Percentiles rank a stretch among this genome's conserved stretches.
phyloP scores from a whole-genome alignment of 2,113 vertebrate genomes.

The Muntiacus reevesi region DNA sequence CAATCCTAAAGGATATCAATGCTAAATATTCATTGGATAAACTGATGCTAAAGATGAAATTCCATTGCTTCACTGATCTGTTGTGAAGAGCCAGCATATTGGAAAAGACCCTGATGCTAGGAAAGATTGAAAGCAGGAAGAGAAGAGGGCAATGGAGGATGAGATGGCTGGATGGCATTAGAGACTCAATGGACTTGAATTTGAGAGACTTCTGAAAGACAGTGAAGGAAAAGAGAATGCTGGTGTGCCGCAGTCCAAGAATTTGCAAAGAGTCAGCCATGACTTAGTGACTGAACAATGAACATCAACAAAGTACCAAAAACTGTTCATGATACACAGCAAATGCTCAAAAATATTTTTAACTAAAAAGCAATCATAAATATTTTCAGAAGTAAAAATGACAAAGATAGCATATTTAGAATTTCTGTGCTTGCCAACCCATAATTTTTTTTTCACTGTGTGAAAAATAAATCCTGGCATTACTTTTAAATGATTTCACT shows the following conservation, averaged over 20 bases:
- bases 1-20: background rate
- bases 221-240: background rate
- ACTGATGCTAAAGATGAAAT: background rate
- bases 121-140: background rate
- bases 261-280: background rate
- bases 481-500: background rate
- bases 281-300: background rate
- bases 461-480: background rate
- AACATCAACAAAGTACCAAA: background rate
- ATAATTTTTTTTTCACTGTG: background rate
- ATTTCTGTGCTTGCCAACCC: background rate
- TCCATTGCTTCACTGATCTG: background rate
- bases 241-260: rapidly evolving
- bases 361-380: background rate
- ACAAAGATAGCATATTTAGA: background rate
- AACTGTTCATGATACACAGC: background rate
- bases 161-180: background rate
- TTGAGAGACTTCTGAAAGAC: background rate
- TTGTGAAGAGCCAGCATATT: background rate
- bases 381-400: background rate
- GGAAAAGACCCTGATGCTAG: background rate
- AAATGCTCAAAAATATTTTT: background rate
- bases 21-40: background rate
- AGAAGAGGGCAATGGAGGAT: background rate
- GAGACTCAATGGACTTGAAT: background rate